Evolutionary conservation across 2,113 vertebrate genomes (phyloP), one percentile per base, ranked within the genome.

Genomic region (Entosphenus tridentatus): DNA sequence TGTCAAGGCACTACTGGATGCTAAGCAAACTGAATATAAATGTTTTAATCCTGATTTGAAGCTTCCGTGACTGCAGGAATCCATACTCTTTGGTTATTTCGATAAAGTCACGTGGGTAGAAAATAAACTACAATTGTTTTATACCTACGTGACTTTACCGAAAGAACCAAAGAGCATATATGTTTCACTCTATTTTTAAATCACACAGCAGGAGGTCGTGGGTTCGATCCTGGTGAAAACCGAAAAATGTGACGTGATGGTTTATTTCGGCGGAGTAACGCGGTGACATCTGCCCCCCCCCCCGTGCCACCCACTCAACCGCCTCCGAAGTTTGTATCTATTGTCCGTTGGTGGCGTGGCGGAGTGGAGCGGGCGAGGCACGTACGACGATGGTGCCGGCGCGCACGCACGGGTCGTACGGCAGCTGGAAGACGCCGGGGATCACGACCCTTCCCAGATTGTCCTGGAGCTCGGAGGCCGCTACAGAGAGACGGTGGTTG

Each of bases 321-420:
- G 21, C 62, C n/a, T 16, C 62, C 10, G 10, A 65, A 16, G 21
- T 65, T 9, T 65, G 21, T 2, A 16, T n/a, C 21, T 65, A 9
- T 65, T 65, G 62, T 9, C 62, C n/a, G 21, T n/a, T 9, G 21
- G 21, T 21, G 8, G 10, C 21, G n/a, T 11, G n/a, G 62, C 4
- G 58, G 21, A 9, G 21, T 65, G 10, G n/a, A 16, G 62, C 21
- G 62, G 62, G 21, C 9, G 62, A 21, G n/a, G 69, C 57, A 75
- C 80, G 78, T 80, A 96, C 95, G 83, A 93, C 78, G 67, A 98
- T 75, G 1, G 80, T 73, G 72, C 95, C 95, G n/a, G 95, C 95
- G 78, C 86, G 81, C 12, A 98, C 78, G 12, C 89, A 86, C 39
- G 92, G 95, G 71, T 98, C 92, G 71, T 96, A 96, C 0, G 92